These are phyloP conservation scores for Stratiomys singularior DNA, from an alignment of 2,888 invertebrate species.

Conservation along the genomic window DNA sequence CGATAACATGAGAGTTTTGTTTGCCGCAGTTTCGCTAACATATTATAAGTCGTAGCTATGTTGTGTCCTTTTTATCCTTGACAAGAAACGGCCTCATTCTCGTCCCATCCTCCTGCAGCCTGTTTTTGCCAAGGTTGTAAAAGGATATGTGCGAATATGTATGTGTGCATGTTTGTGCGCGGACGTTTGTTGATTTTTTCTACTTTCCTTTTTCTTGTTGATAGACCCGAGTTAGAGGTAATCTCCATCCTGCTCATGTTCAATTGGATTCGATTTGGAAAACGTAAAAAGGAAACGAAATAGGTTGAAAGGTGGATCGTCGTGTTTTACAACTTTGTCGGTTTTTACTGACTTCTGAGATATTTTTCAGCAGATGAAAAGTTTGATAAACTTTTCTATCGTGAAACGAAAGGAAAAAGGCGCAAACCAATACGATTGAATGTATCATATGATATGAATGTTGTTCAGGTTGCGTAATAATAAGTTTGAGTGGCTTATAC, in stretches of 20 bases:
- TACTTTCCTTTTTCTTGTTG: conserved; percentile 15
- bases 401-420: no score
- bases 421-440: no score
- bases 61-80: conserved; percentile 35
- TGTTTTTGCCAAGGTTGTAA: background rate
- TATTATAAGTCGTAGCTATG: conserved; percentile 15
- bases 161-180: conserved; percentile 26
- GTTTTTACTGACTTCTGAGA: background rate
- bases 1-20: conserved; percentile 40
- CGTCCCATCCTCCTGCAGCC: background rate
- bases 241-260: conserved; percentile 23
- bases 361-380: background rate
- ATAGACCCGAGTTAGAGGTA: conserved; percentile 16
- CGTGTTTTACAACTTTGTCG: conserved; percentile 3
- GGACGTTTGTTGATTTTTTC: conserved; percentile 7
- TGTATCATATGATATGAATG: no score
- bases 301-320: background rate
- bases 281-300: conserved; percentile 1
- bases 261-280: conserved; percentile 35
- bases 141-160: conserved; percentile 1
- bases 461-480: no score
- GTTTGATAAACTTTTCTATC: no score
- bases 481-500: no score
- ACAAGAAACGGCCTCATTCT: background rate
- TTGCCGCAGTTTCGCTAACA: conserved; percentile 28